phyloP scores from a whole-genome alignment of 2,113 vertebrate genomes.

The Phylloscopus whistleri region DNA sequence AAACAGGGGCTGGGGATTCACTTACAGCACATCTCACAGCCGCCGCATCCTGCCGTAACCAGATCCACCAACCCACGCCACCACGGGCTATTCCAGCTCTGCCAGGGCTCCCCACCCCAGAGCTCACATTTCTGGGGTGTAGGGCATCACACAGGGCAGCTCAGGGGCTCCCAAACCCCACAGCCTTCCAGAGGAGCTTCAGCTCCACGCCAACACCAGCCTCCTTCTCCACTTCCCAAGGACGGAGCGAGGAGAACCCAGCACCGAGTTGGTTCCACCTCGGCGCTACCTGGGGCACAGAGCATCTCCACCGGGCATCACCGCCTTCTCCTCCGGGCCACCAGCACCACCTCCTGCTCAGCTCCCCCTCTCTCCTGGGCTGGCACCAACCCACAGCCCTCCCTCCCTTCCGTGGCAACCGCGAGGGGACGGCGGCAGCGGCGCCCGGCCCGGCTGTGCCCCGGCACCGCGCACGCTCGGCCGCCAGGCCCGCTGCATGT shows the following conservation, averaged over 20 bases:
- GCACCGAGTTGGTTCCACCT: background rate
- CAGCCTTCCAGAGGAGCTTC: background rate
- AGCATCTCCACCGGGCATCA: background rate
- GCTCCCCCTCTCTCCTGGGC: background rate
- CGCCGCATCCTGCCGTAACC: conserved; percentile 17
- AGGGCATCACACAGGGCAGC: background rate
- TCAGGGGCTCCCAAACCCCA: background rate
- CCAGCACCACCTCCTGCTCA: background rate
- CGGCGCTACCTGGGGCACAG: background rate
- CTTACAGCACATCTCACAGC: background rate
- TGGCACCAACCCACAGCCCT: background rate
- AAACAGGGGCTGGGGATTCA: background rate
- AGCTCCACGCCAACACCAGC: background rate
- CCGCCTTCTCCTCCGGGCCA: accelerated
- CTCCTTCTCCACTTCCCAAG: background rate
- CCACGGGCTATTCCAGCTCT: conserved; percentile 21
- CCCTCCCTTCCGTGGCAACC: accelerated
- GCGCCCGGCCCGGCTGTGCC: accelerated
- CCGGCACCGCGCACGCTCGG: background rate
- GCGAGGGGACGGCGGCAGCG: background rate
- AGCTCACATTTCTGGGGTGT: background rate
- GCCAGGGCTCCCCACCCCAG: background rate
- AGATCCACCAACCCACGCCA: conserved; percentile 6
- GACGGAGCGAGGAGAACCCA: background rate
- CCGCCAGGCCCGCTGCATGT: background rate